A percentile compares a stretch with the other conserved stretches of the same genome.
Conservation (phyloP, 2,888 invertebrate genomes). For the Polydrusus cervinus region DNA sequence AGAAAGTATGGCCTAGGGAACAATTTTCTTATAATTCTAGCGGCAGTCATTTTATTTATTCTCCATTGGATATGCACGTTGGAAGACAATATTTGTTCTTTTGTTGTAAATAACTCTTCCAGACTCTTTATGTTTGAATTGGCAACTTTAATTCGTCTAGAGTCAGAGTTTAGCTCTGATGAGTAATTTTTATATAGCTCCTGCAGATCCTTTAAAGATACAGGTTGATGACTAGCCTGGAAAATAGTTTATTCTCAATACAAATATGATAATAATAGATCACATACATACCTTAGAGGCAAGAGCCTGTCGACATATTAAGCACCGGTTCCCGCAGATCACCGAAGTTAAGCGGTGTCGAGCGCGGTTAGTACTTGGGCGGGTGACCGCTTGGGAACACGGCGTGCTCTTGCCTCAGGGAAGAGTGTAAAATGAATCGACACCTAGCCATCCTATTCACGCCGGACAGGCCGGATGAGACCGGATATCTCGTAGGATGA, state of each 20-base stretch:
- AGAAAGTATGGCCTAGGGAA: slow-evolving; percentile 83
- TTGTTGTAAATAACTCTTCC: slow-evolving; percentile 60
- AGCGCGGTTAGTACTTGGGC: too few species aligned
- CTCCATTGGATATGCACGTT: slow-evolving; percentile 75
- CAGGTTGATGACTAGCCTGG: slow-evolving; percentile 76
- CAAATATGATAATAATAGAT: too few species aligned
- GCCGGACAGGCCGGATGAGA: too few species aligned
- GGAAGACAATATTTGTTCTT: slow-evolving; percentile 59
- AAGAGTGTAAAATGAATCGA: too few species aligned
- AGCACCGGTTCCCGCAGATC: too few species aligned
- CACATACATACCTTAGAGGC: too few species aligned
- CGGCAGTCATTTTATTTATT: slow-evolving; percentile 84
- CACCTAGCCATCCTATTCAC: too few species aligned
- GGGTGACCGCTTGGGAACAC: too few species aligned
- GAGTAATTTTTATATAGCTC: slow-evolving; percentile 76
- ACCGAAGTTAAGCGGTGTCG: too few species aligned
- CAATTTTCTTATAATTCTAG: slow-evolving; percentile 80
- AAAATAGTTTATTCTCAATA: slow-evolving; percentile 56
- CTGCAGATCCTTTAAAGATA: slow-evolving; percentile 74
- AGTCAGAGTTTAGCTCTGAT: slow-evolving; percentile 77
- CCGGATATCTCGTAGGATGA: too few species aligned
- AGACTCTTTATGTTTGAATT: slow-evolving; percentile 61
- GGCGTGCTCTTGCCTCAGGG: too few species aligned
- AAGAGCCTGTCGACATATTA: too few species aligned
- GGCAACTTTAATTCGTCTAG: slow-evolving; percentile 74